Conservation (phyloP, 2,113 vertebrate genomes). For the Microtus montanus region DNA sequence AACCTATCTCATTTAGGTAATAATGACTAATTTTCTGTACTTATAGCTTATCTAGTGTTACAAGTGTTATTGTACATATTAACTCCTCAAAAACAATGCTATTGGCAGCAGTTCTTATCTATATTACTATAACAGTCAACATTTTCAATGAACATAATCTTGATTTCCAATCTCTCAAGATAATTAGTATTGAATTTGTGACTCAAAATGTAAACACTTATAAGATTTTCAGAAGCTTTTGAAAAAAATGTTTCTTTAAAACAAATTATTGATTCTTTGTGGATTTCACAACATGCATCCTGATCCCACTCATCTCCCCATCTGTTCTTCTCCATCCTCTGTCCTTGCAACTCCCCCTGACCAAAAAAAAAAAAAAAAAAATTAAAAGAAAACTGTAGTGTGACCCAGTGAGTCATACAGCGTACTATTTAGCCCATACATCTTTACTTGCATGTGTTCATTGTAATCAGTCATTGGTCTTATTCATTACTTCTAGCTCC, state of each 20-base stretch:
- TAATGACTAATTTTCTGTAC: background rate
- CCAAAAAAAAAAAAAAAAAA: background rate
- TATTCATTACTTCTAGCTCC: too few relatives aligned
- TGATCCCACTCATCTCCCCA: background rate
- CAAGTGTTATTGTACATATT: background rate
- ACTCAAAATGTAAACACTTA: background rate
- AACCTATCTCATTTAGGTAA: background rate
- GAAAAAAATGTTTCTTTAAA: background rate
- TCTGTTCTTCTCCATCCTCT: background rate
- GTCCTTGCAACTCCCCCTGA: background rate
- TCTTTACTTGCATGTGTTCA: too few relatives aligned
- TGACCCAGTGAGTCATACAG: background rate
- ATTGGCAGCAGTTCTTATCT: background rate
- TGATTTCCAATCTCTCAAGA: background rate
- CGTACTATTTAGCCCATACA: too few relatives aligned
- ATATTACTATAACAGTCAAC: background rate
- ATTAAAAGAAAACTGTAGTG: background rate
- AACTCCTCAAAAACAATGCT: background rate
- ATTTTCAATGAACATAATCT: background rate
- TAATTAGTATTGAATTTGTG: background rate
- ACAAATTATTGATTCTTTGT: background rate
- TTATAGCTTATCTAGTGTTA: background rate
- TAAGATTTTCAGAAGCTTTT: background rate
- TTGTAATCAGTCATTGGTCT: too few relatives aligned
- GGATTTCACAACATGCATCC: background rate